These are phyloP conservation scores for Aquatica leii DNA, from an alignment of 2,888 invertebrate species.

Conservation along the genomic window DNA sequence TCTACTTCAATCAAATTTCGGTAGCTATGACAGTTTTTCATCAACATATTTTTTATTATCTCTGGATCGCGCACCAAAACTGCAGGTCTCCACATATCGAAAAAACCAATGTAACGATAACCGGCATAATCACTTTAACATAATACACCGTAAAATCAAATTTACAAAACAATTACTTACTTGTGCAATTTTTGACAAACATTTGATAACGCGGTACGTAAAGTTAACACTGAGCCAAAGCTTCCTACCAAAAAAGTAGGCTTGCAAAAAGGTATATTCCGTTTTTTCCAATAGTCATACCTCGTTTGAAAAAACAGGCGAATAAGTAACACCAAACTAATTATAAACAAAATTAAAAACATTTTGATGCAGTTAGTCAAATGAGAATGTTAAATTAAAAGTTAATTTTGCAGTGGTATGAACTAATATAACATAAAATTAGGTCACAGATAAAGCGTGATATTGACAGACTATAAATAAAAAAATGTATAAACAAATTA, in stretches of 20 bases:
- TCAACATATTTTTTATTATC: slow-evolving; percentile 50
- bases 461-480: too few species aligned
- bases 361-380: too few species aligned
- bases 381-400: too few species aligned
- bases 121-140: slow-evolving; percentile 49
- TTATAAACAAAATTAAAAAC: slow-evolving; percentile 9
- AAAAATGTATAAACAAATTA: too few species aligned
- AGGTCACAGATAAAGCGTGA: too few species aligned
- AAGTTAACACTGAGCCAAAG: too few species aligned
- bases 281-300: slow-evolving; percentile 42
- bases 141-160: background rate
- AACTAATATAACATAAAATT: too few species aligned
- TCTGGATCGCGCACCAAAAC: slow-evolving; percentile 54
- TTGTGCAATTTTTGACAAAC: slow-evolving; percentile 31
- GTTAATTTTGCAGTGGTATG: too few species aligned
- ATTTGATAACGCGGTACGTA: too few species aligned
- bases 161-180: background rate
- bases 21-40: slow-evolving; percentile 54
- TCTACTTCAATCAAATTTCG: slow-evolving; percentile 53
- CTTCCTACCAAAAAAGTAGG: slow-evolving; percentile 42
- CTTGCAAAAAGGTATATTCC: slow-evolving; percentile 42
- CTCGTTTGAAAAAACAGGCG: slow-evolving; percentile 13
- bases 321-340: background rate
- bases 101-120: slow-evolving; percentile 52
- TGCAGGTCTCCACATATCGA: slow-evolving; percentile 48